Evolutionary conservation across 2,888 invertebrate genomes (phyloP).

Genomic region (Nebria brevicollis): DNA sequence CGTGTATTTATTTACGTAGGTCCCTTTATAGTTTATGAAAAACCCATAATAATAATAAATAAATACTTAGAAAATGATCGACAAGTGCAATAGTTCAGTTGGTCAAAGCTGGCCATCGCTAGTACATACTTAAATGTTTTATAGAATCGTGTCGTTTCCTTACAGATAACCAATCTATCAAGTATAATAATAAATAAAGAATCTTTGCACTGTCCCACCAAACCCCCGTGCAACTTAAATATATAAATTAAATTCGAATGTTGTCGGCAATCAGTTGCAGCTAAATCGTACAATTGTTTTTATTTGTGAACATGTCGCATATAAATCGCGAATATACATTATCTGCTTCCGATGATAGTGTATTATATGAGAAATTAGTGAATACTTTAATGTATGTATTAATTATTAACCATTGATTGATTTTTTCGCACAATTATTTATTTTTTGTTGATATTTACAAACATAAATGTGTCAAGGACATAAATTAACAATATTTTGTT

Average conservation of each 20-base stretch:
- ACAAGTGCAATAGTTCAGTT: constrained; percentile 24
- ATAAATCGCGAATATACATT: not conserved
- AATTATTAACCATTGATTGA: too few relatives aligned
- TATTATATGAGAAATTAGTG: constrained; percentile 23
- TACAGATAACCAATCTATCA: constrained; percentile 10
- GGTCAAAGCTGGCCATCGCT: constrained; percentile 25
- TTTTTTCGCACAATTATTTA: not conserved
- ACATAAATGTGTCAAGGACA: not conserved
- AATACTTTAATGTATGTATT: constrained; percentile 37
- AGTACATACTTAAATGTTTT: constrained; percentile 1
- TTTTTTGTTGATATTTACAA: not conserved
- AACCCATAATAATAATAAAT: too few relatives aligned
- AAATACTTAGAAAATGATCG: too few relatives aligned
- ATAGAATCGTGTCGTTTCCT: not conserved
- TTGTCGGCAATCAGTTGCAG: constrained; percentile 16
- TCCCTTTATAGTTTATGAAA: too few relatives aligned
- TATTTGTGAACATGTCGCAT: constrained; percentile 11
- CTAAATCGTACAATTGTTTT: constrained; percentile 20
- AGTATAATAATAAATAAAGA: constrained; percentile 27
- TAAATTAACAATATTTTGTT: not conserved
- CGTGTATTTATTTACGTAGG: too few relatives aligned
- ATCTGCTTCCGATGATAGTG: not conserved
- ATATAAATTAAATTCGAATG: not conserved
- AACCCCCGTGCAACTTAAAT: constrained; percentile 19
- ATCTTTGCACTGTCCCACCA: constrained; percentile 42